phyloP scores from a whole-genome alignment of 2,888 invertebrate genomes.

The Coenonympha glycerion region DNA sequence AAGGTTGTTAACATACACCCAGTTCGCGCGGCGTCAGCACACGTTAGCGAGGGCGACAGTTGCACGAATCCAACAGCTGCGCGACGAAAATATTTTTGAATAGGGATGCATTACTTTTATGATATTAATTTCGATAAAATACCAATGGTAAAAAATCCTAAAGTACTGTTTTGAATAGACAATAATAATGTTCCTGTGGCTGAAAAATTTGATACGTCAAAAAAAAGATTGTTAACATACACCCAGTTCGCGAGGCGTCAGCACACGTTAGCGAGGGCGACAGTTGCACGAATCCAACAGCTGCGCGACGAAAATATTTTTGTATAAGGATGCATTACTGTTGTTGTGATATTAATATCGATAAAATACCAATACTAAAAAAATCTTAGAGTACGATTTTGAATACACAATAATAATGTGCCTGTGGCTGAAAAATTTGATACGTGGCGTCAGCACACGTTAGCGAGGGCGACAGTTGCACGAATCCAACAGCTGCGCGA shows the following conservation, averaged over 20 bases:
- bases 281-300: constrained; percentile 54
- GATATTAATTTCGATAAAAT: background rate
- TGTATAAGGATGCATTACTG: constrained; percentile 42
- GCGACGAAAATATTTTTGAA: constrained; percentile 52
- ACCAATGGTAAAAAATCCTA: too few species aligned
- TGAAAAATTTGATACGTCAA: too few species aligned
- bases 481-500: constrained; percentile 61
- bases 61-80: constrained; percentile 65
- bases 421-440: too few species aligned
- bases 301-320: constrained; percentile 62
- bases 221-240: constrained; percentile 70
- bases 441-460: constrained; percentile 34
- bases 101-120: too few species aligned
- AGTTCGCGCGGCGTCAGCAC: constrained; percentile 36
- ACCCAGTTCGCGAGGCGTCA: constrained; percentile 38
- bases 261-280: constrained; percentile 36
- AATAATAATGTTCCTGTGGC: too few species aligned
- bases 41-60: constrained; percentile 37
- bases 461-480: constrained; percentile 42
- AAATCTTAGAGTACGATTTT: too few species aligned
- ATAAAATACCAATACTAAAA: background rate
- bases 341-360: background rate
- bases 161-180: too few species aligned
- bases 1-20: constrained; percentile 66
- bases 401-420: too few species aligned